A percentile compares a stretch with the other conserved stretches of the same genome.
phyloP scores from a whole-genome alignment of 2,113 vertebrate species.

The Callocephalon fimbriatum region DNA sequence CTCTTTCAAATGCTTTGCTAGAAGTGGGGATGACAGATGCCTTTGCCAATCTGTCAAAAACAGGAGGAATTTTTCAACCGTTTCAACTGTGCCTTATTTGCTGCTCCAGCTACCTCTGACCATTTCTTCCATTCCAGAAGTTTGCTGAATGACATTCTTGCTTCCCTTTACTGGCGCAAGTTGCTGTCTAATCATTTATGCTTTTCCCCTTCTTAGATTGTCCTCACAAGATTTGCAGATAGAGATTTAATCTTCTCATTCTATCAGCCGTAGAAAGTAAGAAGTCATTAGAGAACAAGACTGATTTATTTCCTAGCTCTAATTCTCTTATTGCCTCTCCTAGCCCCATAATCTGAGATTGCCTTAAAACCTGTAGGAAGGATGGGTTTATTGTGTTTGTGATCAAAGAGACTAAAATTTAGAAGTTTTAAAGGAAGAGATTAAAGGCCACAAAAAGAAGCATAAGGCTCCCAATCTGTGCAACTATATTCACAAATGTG shows the following conservation, averaged over 20 bases:
- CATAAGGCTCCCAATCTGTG: conserved; percentile 48
- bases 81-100: not conserved
- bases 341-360: conserved; percentile 37
- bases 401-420: conserved; percentile 14
- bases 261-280: conserved; percentile 16
- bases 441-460: conserved; percentile 46
- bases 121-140: not conserved
- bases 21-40: conserved; percentile 31
- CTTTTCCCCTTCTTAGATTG: not conserved
- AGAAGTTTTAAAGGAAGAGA: conserved; percentile 30
- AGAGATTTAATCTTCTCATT: conserved; percentile 1
- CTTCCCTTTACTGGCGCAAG: not conserved
- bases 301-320: conserved; percentile 38
- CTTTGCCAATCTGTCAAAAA: conserved; percentile 42
- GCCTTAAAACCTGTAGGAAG: conserved; percentile 14
- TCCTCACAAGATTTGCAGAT: conserved; percentile 29
- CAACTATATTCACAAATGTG: conserved; percentile 58
- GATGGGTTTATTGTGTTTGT: conserved; percentile 29
- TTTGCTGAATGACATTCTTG: not conserved
- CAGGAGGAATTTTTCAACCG: conserved; percentile 20
- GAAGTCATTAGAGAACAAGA: conserved; percentile 55
- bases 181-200: not conserved
- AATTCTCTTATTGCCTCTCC: conserved; percentile 44
- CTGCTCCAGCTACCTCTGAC: not conserved
- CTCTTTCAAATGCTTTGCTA: not conserved